Base-by-base conservation (phyloP, 2,797 vertebrate genomes). In the Lindbergichthys nudifrons region DNA sequence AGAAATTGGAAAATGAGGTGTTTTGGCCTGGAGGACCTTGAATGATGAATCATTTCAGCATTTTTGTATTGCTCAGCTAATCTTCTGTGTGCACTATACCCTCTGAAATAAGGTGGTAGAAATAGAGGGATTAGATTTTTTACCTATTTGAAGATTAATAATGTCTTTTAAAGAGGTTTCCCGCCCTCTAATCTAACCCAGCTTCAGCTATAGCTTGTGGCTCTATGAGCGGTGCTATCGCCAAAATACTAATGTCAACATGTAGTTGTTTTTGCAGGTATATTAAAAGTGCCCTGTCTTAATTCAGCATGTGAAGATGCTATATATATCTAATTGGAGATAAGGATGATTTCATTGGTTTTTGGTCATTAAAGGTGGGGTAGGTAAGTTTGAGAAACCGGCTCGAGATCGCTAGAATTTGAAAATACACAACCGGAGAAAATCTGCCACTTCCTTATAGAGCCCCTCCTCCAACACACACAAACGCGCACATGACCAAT, bases 1-100 rank as follows among this genome's bases (percentile, higher is more conserved):
- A 69, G 58, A 65, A 21, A 70, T 84, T 39, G 45, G 51, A 43
- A 78, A 88, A 77, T 42, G 52, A 73, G 53, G 79, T 70, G 62
- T 73, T 32, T 23, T 18, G 65, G 54, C 67, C 65, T 59, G 3
- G 36, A 85, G 65, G 75, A 79, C 23, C 16, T 23, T n/a, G 73
- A 74, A 48, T 26, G 56, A 69, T 65, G 70, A 83, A 70, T 79
- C 54, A 65, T 75, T 66, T 70, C 39, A 71, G 66, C 21, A 10
- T 36, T 36, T 7, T 36, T 36, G 1, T 36, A 54, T 65, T 68
- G 7, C 42, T 57, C 53, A 36, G 21, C 5, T 71, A 60, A 74
- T 70, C 47, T 14, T 62, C 48, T 5, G 1, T 5, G 1, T 30
- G 19, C n/a, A 4, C 26, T 52, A 9, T 64, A 14, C 32, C 14